Evolutionary conservation across 2,888 invertebrate species (phyloP), one percentile per base, ranked within the genome.

Genomic region (Drosophila conformis): DNA sequence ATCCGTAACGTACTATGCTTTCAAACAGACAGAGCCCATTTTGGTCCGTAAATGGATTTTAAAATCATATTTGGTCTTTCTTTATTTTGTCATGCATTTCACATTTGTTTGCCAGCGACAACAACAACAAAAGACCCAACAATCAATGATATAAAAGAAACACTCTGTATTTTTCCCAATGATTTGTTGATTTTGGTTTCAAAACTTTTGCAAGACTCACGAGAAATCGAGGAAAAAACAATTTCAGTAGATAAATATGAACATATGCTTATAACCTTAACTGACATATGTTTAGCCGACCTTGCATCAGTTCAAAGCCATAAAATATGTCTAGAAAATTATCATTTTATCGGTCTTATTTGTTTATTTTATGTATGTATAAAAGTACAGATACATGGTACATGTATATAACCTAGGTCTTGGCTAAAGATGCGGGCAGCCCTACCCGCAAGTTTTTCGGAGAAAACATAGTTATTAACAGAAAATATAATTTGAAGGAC

Each of bases 291-390:
- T 52, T 36, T 25, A 29, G 33, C 27, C 38, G 72, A 73, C 84
- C 87, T 84, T 87, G 85, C 51, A 68, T 71, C 63, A 33, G 82
- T 69, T 73, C 70, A 84, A 80, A 76, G 73, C 60, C 72, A 63
- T 57, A 57, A 49, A 71, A 54, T 63, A 35, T 65, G 40, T 48
- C 40, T 70, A 40, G 58, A 71, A 71, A 65, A 66, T 66, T 54
- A n/a, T 42, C 38, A 56, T 51, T 58, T 58, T 46, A 21, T 38
- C 4, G 49, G 10, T 1, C n/a, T 25, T 33, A 58, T 40, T 25
- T 25, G 8, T 25, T 46, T 25, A 15, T 46, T 25, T 15, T 15
- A 57, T 21, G 56, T 52, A 58, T 54, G 48, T 52, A 51, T 29
- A 11, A 25, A 66, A 46, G 18, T 21, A 15, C 7, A 46, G 13